phyloP scores from a whole-genome alignment of 1,140 invertebrate genomes.

The Pseudomyrmex flavicornis region DNA sequence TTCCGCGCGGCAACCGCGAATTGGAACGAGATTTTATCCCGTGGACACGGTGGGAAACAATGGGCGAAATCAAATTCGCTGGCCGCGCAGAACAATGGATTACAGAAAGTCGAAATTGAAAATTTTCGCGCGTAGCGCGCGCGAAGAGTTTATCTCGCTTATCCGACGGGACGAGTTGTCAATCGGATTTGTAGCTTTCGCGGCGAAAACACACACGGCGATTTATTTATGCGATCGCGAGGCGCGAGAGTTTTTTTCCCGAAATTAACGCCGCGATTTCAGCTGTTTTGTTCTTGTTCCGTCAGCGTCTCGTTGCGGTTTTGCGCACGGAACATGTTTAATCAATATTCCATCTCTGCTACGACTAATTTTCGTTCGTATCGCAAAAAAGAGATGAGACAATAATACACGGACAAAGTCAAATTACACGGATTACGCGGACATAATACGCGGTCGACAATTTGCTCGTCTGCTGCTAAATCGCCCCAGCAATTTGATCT shows the following conservation, averaged over 20 bases:
- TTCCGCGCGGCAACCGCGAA: constrained; percentile 59
- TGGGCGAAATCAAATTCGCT: constrained; percentile 57
- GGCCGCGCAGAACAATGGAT: constrained; percentile 51
- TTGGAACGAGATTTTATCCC: constrained; percentile 61
- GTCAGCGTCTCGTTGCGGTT: constrained; percentile 8
- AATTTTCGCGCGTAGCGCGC: constrained; percentile 35
- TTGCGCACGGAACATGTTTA: neutral
- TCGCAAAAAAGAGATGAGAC: neutral
- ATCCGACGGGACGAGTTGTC: constrained; percentile 38
- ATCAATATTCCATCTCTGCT: constrained; percentile 29
- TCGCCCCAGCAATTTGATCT: constrained; percentile 41
- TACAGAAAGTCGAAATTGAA: constrained; percentile 62
- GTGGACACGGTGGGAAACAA: constrained; percentile 43
- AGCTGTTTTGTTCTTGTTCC: constrained; percentile 13
- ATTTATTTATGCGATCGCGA: constrained; percentile 51
- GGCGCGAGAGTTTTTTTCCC: constrained; percentile 7
- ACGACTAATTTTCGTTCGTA: constrained; percentile 15
- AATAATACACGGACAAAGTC: constrained; percentile 25
- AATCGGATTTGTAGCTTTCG: constrained; percentile 52
- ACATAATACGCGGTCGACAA: constrained; percentile 20
- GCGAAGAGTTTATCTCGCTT: constrained; percentile 46
- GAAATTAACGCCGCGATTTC: constrained; percentile 33
- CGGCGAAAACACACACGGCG: neutral
- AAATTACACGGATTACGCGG: constrained; percentile 21
- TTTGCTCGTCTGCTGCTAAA: constrained; percentile 6